These are phyloP conservation scores for Meandrina meandrites DNA, from an alignment of 92 coral and sea anemone species.

Conservation along the genomic window DNA sequence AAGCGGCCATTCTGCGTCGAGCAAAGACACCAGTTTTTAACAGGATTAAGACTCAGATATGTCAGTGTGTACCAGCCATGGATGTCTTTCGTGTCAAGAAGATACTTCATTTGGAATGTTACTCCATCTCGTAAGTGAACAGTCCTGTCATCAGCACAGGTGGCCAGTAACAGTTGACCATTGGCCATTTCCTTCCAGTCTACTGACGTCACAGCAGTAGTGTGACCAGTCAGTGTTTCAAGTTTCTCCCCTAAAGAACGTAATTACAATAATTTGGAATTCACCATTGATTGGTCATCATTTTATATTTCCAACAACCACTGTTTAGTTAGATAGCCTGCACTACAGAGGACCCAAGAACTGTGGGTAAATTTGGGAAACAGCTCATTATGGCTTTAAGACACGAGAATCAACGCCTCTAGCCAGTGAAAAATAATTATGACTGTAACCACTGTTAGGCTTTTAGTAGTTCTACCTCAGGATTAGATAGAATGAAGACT, in stretches of 20 bases:
- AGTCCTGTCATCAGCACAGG: constrained; percentile 92
- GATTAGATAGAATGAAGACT: too few species aligned
- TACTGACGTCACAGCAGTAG: constrained; percentile 88
- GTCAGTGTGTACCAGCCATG: constrained; percentile 88
- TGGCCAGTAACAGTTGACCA: constrained; percentile 62
- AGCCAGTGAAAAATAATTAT: too few species aligned
- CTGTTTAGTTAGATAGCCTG: too few species aligned
- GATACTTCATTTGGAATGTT: constrained; percentile 59
- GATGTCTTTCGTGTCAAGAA: constrained; percentile 62
- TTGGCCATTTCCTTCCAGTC: constrained; percentile 80
- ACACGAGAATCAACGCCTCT: too few species aligned
- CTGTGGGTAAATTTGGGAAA: not conserved
- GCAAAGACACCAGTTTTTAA: constrained; percentile 75
- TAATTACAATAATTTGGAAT: not conserved
- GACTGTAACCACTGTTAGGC: too few species aligned
- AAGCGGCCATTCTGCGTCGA: constrained; percentile 89
- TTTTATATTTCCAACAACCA: not conserved
- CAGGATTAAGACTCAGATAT: constrained; percentile 78
- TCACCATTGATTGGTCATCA: too few species aligned
- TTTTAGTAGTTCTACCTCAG: too few species aligned
- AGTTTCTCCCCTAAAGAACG: constrained; percentile 60
- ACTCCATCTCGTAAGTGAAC: constrained; percentile 68
- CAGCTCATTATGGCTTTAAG: not conserved
- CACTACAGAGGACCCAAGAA: not conserved
- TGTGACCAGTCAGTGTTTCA: constrained; percentile 78